Conservation (phyloP, 2,797 vertebrate species). For the Sardinella longiceps region DNA sequence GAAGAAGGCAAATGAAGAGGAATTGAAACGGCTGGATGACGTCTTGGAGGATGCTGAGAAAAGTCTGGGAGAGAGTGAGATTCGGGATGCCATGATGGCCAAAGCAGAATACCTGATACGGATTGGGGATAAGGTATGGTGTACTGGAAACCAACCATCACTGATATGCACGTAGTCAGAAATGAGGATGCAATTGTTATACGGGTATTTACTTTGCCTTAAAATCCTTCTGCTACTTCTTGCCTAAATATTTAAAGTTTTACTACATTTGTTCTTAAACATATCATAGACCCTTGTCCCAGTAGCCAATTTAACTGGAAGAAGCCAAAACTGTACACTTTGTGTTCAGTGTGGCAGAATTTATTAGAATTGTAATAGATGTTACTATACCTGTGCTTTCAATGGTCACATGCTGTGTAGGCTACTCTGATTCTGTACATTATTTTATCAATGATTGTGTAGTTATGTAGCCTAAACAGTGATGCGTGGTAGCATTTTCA, state of each 20-base stretch:
- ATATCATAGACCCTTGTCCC: background rate
- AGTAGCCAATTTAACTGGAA: too few species aligned
- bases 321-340: too few species aligned
- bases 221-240: background rate
- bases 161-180: too few species aligned
- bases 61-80: slow-evolving; percentile 95
- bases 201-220: too few species aligned
- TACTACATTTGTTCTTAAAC: background rate
- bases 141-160: too few species aligned
- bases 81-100: slow-evolving; percentile 97
- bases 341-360: too few species aligned
- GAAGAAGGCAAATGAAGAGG: slow-evolving; percentile 96
- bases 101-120: slow-evolving; percentile 95
- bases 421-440: background rate
- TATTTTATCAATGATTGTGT: background rate
- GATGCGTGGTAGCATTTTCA: background rate
- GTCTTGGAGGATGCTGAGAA: slow-evolving; percentile 95
- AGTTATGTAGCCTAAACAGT: background rate
- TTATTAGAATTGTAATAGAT: too few species aligned
- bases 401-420: background rate
- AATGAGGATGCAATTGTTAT: background rate
- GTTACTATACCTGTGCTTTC: too few species aligned
- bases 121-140: slow-evolving; percentile 91
- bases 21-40: slow-evolving; percentile 88
- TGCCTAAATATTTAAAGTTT: background rate